Percentiles rank a stretch among this genome's conserved stretches.
phyloP scores from a whole-genome alignment of 2,113 vertebrate genomes.

The Notothenia coriiceps region DNA sequence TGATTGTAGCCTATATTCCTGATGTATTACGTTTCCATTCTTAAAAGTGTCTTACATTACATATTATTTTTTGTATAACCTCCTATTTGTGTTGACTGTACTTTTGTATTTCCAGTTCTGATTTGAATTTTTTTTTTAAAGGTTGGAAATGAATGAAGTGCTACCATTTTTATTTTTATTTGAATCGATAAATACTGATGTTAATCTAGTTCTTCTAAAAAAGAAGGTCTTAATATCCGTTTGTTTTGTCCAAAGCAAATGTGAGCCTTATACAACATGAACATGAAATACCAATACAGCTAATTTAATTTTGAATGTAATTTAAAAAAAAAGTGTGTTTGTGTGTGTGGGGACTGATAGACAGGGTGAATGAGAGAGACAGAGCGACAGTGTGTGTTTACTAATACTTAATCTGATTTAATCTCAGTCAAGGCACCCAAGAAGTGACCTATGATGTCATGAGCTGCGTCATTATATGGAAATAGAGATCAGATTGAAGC shows the following conservation, averaged over 20 bases:
- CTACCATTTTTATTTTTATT: not conserved
- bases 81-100: not conserved
- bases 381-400: constrained; percentile 35
- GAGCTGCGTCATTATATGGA: constrained; percentile 42
- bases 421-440: constrained; percentile 65
- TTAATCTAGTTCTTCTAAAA: not conserved
- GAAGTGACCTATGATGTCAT: constrained; percentile 70
- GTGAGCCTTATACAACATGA: not conserved
- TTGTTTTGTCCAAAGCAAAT: too few species aligned
- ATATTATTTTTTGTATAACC: too few species aligned
- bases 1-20: not conserved
- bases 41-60: too few species aligned
- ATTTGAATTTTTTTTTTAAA: not conserved
- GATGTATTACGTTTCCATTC: not conserved
- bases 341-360: not conserved
- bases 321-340: not conserved
- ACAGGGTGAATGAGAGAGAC: constrained; percentile 1
- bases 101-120: not conserved
- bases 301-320: not conserved
- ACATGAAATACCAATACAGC: not conserved
- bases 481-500: constrained; percentile 41
- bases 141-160: not conserved
- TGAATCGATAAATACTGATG: not conserved
- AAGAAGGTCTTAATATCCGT: not conserved
- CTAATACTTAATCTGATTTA: constrained; percentile 70